phyloP scores from a whole-genome alignment of 2,113 vertebrate genomes.

The Grus americana region DNA sequence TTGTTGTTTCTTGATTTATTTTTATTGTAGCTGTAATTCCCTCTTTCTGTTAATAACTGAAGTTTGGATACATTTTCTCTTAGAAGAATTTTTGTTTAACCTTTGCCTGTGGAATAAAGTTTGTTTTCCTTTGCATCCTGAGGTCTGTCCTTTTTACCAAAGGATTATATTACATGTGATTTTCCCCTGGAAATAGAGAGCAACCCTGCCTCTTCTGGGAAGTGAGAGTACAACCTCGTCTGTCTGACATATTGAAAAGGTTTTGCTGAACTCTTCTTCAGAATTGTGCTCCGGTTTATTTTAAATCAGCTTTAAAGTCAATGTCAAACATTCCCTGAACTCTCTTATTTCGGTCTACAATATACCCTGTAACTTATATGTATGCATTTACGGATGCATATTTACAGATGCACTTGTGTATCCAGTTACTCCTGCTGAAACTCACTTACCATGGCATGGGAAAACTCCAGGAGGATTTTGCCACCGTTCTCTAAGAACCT shows the following conservation, averaged over 20 bases:
- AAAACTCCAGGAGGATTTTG: neutral
- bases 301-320: neutral
- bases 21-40: neutral
- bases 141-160: neutral
- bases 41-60: neutral
- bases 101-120: neutral
- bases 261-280: neutral
- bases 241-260: neutral
- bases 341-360: neutral
- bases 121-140: neutral
- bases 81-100: neutral
- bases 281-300: neutral
- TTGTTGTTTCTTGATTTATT: neutral
- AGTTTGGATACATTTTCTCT: neutral
- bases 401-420: neutral
- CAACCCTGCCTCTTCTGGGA: neutral
- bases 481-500: neutral
- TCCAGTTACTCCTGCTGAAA: neutral
- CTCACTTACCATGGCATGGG: neutral
- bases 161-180: neutral
- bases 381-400: neutral
- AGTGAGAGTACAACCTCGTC: neutral
- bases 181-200: neutral
- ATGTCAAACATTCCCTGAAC: neutral
- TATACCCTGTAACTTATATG: neutral